Evolutionary conservation across 2,888 invertebrate species (phyloP).

Genomic region (Diaperis boleti): DNA sequence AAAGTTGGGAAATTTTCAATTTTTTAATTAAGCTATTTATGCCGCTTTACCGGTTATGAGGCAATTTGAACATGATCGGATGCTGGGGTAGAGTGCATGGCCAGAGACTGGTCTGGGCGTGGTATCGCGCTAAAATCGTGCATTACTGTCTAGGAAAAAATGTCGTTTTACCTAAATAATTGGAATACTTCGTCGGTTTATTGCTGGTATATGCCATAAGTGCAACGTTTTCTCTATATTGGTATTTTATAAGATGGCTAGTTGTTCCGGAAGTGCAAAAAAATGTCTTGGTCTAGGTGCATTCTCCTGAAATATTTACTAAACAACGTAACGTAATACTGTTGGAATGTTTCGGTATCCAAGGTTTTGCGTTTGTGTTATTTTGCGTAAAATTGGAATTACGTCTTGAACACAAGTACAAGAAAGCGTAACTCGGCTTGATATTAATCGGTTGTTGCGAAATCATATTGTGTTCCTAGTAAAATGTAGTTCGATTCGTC

Average conservation of each 20-base stretch:
- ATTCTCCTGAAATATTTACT: not conserved
- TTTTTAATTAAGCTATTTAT: constrained; percentile 25
- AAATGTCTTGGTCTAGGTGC: not conserved
- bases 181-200: constrained; percentile 11
- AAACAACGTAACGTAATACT: constrained; percentile 5
- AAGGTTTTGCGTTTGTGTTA: not conserved
- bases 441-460: constrained; percentile 7
- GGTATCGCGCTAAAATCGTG: constrained; percentile 20
- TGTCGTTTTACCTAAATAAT: constrained; percentile 8
- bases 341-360: constrained; percentile 14
- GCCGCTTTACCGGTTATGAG: constrained; percentile 19
- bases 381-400: constrained; percentile 20
- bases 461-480: constrained; percentile 1
- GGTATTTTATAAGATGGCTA: not conserved
- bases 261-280: constrained; percentile 6
- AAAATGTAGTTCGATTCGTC: constrained; percentile 11
- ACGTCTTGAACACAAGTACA: constrained; percentile 2
- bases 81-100: constrained; percentile 31
- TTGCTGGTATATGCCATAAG: not conserved
- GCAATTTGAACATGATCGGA: constrained; percentile 14
- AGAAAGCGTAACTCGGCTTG: constrained; percentile 18
- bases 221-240: not conserved
- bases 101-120: constrained; percentile 37
- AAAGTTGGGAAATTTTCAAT: constrained; percentile 11
- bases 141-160: constrained; percentile 7